phyloP scores from a whole-genome alignment of 2,113 vertebrate species.

The Hoplias malabaricus region DNA sequence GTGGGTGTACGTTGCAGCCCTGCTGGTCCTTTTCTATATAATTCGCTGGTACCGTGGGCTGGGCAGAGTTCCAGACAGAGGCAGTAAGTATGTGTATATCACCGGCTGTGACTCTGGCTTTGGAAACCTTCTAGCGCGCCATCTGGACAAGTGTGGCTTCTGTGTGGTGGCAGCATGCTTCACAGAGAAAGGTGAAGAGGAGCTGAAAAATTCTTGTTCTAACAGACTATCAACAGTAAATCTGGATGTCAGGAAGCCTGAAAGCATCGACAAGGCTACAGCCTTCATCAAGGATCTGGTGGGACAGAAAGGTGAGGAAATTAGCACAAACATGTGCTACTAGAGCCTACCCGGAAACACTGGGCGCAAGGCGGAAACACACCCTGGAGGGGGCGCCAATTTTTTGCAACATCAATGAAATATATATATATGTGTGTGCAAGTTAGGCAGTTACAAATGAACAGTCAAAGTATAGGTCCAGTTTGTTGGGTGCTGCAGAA shows the following conservation, averaged over 20 bases:
- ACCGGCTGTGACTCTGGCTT: slow-evolving; percentile 91
- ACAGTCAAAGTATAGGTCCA: no score
- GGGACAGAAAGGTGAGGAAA: slow-evolving; percentile 67
- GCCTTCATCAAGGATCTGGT: slow-evolving; percentile 69
- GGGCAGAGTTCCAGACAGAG: slow-evolving; percentile 59
- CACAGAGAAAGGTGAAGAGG: slow-evolving; percentile 75
- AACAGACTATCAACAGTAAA: slow-evolving; percentile 60
- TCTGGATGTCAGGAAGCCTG: slow-evolving; percentile 74
- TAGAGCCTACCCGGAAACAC: no score
- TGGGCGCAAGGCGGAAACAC: no score
- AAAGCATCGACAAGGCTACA: slow-evolving; percentile 71
- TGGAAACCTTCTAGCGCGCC: slow-evolving; percentile 77
- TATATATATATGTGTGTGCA: no score
- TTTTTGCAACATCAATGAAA: no score
- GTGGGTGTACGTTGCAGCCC: slow-evolving; percentile 64
- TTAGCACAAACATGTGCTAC: no score
- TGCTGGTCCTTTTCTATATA: slow-evolving; percentile 61
- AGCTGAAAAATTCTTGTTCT: slow-evolving; percentile 78
- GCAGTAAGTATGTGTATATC: slow-evolving; percentile 80
- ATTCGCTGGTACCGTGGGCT: slow-evolving; percentile 72
- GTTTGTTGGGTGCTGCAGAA: no score
- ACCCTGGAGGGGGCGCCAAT: no score
- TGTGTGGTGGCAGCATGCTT: slow-evolving; percentile 82
- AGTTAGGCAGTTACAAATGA: no score
- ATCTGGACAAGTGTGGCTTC: slow-evolving; percentile 79